phyloP scores from a whole-genome alignment of 2,888 invertebrate species.

The Emmelina monodactyla region DNA sequence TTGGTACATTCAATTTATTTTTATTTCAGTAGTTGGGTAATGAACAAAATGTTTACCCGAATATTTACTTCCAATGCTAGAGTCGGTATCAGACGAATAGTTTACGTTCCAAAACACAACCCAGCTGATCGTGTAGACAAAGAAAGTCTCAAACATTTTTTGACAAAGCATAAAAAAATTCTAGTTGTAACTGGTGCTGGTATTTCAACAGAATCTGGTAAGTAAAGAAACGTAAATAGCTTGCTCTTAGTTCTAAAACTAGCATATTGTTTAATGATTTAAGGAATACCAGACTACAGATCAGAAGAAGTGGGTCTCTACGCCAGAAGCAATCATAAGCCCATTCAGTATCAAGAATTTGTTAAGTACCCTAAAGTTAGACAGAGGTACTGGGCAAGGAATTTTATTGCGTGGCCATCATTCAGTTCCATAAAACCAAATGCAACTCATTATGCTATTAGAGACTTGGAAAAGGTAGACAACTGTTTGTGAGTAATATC shows the following conservation, averaged over 20 bases:
- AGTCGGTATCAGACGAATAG: constrained; percentile 24
- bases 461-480: constrained; percentile 72
- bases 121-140: constrained; percentile 70
- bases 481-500: too few relatives aligned
- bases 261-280: constrained; percentile 14
- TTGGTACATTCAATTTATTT: too few relatives aligned
- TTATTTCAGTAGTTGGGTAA: too few relatives aligned
- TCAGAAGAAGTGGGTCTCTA: constrained; percentile 93
- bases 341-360: constrained; percentile 88
- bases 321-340: constrained; percentile 83
- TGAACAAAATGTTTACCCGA: constrained; percentile 23
- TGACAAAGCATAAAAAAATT: constrained; percentile 62
- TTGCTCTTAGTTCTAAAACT: not conserved
- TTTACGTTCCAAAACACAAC: constrained; percentile 76
- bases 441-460: constrained; percentile 74
- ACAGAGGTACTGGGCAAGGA: constrained; percentile 94
- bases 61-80: constrained; percentile 14
- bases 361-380: constrained; percentile 70
- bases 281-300: constrained; percentile 93
- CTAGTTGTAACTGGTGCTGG: constrained; percentile 92
- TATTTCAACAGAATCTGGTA: constrained; percentile 93
- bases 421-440: constrained; percentile 87
- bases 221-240: constrained; percentile 9
- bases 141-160: constrained; percentile 65
- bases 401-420: constrained; percentile 90